Evolutionary conservation across 2,113 vertebrate species (phyloP), one percentile per base, ranked within the genome.

Genomic region (Cryptomyrus ogoouensis): DNA sequence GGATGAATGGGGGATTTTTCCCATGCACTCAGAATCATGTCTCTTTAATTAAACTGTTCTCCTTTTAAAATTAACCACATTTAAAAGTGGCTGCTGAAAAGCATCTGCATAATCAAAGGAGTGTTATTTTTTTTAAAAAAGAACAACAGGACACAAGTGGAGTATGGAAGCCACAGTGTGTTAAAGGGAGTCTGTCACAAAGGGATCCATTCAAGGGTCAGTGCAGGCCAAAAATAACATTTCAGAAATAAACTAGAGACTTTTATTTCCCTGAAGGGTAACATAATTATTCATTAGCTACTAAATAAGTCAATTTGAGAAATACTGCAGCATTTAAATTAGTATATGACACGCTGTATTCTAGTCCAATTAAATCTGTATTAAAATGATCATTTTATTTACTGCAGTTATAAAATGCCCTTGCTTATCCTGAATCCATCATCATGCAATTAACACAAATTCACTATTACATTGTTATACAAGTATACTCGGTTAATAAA

Each of bases 1-100:
- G 94, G 94, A 90, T 93, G 92, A 92, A 93, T 94, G 93, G 92
- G 93, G 93, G 27, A 13, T 66, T 88, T 90, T 66, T 44, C 21
- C 19, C 42, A 56, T 21, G 21, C 19, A n/a, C 94, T 94, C 93
- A 93, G 85, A 91, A 94, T 91, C 90, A 44, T 93, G 92, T 93
- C 92, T 94, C 93, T 91, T 91, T 92, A 91, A 93, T 94, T 95
- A 44, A 49, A 88, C 31, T 42, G 74, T 92, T 93, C 92, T 94
- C 93, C 90, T 93, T 93, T 92, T 90, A 93, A 93, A 94, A 92
- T 92, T 50, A 90, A 44, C 92, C 93, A 52, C 7, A 42, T n/a
- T 42, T 80, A 44, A 89, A 42, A 39, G 74, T 80, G 74, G 17
- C 35, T 17, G 74, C 35, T 80, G 74, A 80, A 77, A 80, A 80